Evolutionary conservation across 2,888 invertebrate species (phyloP), one percentile per base, ranked within the genome.

Genomic region (Cinara cedri): DNA sequence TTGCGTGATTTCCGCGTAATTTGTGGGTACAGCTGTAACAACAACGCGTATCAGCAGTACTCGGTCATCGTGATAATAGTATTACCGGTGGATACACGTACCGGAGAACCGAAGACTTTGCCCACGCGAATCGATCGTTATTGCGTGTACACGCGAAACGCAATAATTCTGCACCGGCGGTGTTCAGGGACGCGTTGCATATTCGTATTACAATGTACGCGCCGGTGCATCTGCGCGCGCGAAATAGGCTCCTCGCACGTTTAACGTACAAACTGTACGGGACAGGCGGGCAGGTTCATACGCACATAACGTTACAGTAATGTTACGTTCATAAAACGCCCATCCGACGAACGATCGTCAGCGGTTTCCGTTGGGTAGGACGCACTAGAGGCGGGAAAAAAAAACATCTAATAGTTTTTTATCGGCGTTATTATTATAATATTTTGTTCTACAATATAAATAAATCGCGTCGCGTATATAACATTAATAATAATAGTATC

Each of bases 281-380:
- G 54, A 11, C 34, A 34, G 34, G 34, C n/a, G n/a, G n/a, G n/a
- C n/a, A n/a, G n/a, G n/a, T n/a, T n/a, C n/a, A n/a, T n/a, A n/a
- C n/a, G n/a, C n/a, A n/a, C n/a, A n/a, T n/a, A n/a, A n/a, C n/a
- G n/a, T n/a, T 34, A 34, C 34, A 34, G n/a, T 34, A 34, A 34
- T 34, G 14, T 72, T 60, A 57, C 71, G 49, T 72, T 72, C 60
- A 44, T 44, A n/a, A 60, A 46, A 72, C 71, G 71, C 72, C 60
- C 72, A 62, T 72, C 60, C 72, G 72, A 62, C 60, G 46, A 49
- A 62, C 60, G 46, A 49, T n/a, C 24, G 60, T 60, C 72, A 49
- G 19, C 46, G 46, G 72, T 60, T 62, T 72, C 72, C 72, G 60
- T 72, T 60, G 60, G 57, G 72, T 26, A 46, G 60, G 46, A 60